A percentile compares a stretch with the other conserved stretches of the same genome.
These are phyloP conservation scores for Epinephelus awoara DNA, from an alignment of 2,797 vertebrate species.

Conservation along the genomic window DNA sequence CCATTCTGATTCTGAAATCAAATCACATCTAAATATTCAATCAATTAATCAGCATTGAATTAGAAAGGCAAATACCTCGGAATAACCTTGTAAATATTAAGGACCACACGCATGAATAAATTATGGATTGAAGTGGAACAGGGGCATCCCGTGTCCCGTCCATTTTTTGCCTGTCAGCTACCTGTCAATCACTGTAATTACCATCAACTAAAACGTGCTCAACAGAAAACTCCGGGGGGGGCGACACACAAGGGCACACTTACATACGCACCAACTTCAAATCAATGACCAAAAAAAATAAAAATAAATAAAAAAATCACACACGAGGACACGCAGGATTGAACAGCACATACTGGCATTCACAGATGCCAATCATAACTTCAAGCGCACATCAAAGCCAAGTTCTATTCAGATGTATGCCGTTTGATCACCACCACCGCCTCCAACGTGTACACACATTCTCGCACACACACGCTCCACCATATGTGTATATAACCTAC, in stretches of 20 bases:
- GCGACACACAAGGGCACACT: conserved; percentile 46
- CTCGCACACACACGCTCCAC: conserved; percentile 14
- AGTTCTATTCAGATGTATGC: conserved; percentile 78
- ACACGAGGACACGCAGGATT: conserved; percentile 1
- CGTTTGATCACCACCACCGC: conserved; percentile 71
- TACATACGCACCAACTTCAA: conserved; percentile 47
- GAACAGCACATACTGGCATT: conserved; percentile 49
- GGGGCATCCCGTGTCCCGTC: conserved; percentile 39
- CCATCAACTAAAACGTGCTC: conserved; percentile 65
- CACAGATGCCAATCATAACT: conserved; percentile 78
- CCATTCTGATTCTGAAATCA: conserved; percentile 64
- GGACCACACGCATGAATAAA: conserved; percentile 66
- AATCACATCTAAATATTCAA: conserved; percentile 60
- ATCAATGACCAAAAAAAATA: conserved; percentile 59
- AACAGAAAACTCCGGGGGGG: conserved; percentile 38
- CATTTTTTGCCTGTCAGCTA: conserved; percentile 66
- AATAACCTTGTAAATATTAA: conserved; percentile 74
- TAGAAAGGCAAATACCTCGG: conserved; percentile 58
- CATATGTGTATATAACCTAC: conserved; percentile 47
- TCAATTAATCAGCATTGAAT: conserved; percentile 62
- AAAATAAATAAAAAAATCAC: not conserved
- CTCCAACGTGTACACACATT: conserved; percentile 33
- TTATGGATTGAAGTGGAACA: conserved; percentile 45
- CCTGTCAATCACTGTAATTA: conserved; percentile 77
- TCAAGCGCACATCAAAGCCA: conserved; percentile 82